A percentile compares a stretch with the other conserved stretches of the same genome.
Conservation (phyloP, 1,140 invertebrate species). For the Lepidurus couesii region DNA sequence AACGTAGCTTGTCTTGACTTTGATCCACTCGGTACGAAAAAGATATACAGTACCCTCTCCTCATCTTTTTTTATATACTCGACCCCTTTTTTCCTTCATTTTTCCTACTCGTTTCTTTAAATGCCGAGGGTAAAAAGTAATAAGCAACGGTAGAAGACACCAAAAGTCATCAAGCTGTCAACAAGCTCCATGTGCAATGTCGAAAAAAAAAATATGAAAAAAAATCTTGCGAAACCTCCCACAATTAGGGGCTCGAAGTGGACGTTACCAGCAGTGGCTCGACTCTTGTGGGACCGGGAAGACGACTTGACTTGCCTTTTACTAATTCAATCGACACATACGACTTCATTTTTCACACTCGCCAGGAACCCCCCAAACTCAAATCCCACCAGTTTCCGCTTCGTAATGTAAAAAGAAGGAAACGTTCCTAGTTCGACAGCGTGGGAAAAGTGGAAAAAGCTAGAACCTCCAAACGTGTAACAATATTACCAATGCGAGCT, state of each 20-base stretch:
- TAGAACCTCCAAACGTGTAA: neutral
- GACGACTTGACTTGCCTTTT: neutral
- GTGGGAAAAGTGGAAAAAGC: neutral
- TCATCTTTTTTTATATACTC: neutral
- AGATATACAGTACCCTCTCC: neutral
- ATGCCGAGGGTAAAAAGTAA: too few species aligned
- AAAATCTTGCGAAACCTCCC: too few species aligned
- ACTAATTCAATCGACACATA: slow-evolving; percentile 11
- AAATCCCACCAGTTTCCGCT: neutral
- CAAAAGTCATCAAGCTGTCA: too few species aligned
- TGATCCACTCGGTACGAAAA: neutral
- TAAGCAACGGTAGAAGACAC: too few species aligned
- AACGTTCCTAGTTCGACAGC: slow-evolving; percentile 13
- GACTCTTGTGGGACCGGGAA: neutral
- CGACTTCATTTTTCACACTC: slow-evolving; percentile 6
- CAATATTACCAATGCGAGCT: slow-evolving; percentile 6
- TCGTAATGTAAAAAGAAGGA: neutral
- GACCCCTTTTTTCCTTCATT: neutral
- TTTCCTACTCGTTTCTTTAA: too few species aligned
- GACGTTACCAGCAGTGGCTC: neutral
- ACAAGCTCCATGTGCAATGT: too few species aligned
- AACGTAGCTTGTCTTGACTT: slow-evolving; percentile 9
- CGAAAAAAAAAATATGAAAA: too few species aligned
- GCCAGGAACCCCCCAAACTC: neutral
- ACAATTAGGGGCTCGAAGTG: too few species aligned